A percentile compares a stretch with the other conserved stretches of the same genome.
Evolutionary conservation across 1,140 invertebrate genomes (phyloP).

Genomic region (Campoletis sonorensis): DNA sequence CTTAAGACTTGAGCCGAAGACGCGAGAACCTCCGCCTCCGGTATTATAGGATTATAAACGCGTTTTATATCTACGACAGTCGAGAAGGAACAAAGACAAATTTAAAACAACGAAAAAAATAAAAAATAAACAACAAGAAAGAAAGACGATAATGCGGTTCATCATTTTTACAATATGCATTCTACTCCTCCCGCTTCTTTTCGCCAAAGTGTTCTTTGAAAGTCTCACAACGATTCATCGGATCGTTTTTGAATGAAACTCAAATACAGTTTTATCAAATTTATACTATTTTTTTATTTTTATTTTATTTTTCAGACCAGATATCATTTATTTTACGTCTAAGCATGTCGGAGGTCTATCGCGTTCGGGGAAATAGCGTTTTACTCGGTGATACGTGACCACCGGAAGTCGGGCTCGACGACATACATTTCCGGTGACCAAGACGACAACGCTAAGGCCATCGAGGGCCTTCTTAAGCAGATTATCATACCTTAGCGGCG

Average conservation of each 20-base stretch:
- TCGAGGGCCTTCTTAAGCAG: slow-evolving; percentile 29
- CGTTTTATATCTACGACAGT: slow-evolving; percentile 28
- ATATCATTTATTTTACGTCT: not conserved
- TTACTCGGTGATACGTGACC: slow-evolving; percentile 30
- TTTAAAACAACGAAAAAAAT: too few relatives aligned
- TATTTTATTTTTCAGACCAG: not conserved
- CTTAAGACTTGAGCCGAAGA: slow-evolving; percentile 16
- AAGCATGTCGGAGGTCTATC: not conserved
- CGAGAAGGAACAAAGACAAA: slow-evolving; percentile 29
- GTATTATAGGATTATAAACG: slow-evolving; percentile 38
- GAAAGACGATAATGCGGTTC: slow-evolving; percentile 14
- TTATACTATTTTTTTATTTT: not conserved
- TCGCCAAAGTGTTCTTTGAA: not conserved
- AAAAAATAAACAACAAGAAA: not conserved
- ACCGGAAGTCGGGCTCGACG: slow-evolving; percentile 23
- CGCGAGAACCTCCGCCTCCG: slow-evolving; percentile 21
- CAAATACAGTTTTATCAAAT: not conserved
- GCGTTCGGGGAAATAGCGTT: slow-evolving; percentile 1
- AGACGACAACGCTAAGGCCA: slow-evolving; percentile 16
- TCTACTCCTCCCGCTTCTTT: not conserved
- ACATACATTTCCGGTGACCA: slow-evolving; percentile 35
- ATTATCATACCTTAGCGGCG: slow-evolving; percentile 18
- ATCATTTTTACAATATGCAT: not conserved
- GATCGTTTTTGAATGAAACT: not conserved
- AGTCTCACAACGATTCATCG: not conserved